Evolutionary conservation across 2,888 invertebrate species (phyloP).

Genomic region (Ptychoptera contaminata): DNA sequence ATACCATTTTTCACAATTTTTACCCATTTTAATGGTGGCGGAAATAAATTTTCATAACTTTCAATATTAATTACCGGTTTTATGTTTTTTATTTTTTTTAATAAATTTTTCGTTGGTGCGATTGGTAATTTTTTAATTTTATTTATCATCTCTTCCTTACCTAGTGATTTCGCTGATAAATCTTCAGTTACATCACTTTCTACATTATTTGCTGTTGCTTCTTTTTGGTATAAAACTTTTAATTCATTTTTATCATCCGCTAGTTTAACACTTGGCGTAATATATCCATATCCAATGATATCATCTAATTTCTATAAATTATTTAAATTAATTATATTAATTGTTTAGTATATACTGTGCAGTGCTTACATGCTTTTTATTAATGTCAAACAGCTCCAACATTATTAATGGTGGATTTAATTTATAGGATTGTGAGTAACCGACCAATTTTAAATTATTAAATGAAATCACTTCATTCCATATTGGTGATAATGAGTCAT

Average conservation of each 20-base stretch:
- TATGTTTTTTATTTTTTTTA: not conserved
- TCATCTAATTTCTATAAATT: not conserved
- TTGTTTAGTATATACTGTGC: not conserved
- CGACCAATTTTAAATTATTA: slow-evolving; percentile 24
- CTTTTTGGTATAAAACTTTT: not conserved
- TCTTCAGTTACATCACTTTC: not conserved
- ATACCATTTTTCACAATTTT: slow-evolving; percentile 28
- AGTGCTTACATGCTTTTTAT: slow-evolving; percentile 13
- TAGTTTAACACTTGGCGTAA: slow-evolving; percentile 13
- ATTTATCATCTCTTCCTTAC: no score
- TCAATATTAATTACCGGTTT: not conserved
- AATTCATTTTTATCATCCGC: not conserved
- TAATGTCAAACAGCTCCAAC: slow-evolving; percentile 32
- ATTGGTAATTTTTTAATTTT: no score
- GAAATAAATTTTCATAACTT: slow-evolving; percentile 12
- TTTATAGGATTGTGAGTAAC: slow-evolving; percentile 17
- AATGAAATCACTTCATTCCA: slow-evolving; percentile 44
- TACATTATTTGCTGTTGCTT: not conserved
- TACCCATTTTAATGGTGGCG: slow-evolving; percentile 36
- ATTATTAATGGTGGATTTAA: slow-evolving; percentile 29
- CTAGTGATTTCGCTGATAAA: not conserved
- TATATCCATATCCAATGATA: slow-evolving; percentile 17
- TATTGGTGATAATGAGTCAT: slow-evolving; percentile 37
- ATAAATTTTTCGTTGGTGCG: not conserved
- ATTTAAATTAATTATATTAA: not conserved